Conservation (phyloP, 1,140 invertebrate genomes). For the Tetramorium alpestre region DNA sequence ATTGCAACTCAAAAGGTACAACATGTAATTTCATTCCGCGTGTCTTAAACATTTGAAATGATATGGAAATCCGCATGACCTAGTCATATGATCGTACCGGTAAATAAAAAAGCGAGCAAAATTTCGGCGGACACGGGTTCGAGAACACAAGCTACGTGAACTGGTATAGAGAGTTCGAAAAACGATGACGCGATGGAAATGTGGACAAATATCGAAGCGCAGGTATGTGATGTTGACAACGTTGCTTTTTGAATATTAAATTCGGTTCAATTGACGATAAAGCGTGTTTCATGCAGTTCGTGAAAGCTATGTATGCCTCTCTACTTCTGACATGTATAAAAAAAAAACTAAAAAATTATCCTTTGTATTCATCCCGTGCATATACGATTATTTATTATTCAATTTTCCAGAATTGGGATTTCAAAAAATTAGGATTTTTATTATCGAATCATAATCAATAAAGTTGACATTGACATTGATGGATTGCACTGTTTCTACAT, state of each 20-base stretch:
- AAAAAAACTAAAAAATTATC: constrained; percentile 17
- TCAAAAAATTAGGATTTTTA: not conserved
- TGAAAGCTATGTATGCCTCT: not conserved
- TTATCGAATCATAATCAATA: not conserved
- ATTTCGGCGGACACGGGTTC: not conserved
- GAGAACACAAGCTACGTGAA: not conserved
- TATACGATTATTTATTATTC: constrained; percentile 4
- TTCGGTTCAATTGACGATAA: not conserved
- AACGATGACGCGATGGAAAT: not conserved
- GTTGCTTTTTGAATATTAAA: constrained; percentile 14
- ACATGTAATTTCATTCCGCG: not conserved
- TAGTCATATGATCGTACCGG: not conserved
- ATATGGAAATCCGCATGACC: constrained; percentile 8
- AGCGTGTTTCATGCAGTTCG: not conserved
- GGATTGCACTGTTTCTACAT: not conserved
- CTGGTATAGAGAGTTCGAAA: not conserved
- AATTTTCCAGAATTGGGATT: not conserved
- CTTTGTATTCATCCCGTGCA: not conserved
- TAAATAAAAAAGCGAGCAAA: not conserved
- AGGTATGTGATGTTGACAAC: not conserved
- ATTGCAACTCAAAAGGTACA: constrained; percentile 6
- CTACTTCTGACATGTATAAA: not conserved
- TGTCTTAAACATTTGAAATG: constrained; percentile 8
- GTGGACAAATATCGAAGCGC: not conserved
- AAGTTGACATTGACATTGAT: not conserved